Conservation (phyloP, 2,797 vertebrate species). For the Syncerus caffer region DNA sequence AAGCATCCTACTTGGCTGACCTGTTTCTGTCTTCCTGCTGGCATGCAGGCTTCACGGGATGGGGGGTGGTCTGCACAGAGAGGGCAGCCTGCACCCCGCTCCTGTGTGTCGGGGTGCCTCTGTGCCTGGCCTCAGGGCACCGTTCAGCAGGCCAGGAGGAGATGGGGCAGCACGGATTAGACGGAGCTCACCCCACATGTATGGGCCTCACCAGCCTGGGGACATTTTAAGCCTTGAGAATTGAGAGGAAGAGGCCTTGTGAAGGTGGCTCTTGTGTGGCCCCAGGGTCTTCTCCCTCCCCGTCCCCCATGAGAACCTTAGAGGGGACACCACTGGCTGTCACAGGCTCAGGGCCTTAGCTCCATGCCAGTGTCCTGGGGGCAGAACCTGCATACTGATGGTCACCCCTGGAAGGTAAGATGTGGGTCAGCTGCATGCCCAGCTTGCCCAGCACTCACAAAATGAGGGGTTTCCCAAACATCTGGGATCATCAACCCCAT, state of each 20-base stretch:
- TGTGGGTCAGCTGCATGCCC: rapidly evolving
- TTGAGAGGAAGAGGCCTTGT: neutral
- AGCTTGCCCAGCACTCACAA: neutral
- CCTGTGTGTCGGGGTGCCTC: neutral
- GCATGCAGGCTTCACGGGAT: rapidly evolving
- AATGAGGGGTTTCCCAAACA: rapidly evolving
- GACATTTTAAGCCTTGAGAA: neutral
- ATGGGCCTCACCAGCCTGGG: rapidly evolving
- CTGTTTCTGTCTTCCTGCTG: neutral
- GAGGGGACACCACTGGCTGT: neutral
- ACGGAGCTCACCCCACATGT: rapidly evolving
- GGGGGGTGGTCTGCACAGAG: neutral
- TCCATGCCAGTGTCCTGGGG: neutral
- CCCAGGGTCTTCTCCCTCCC: too few species aligned
- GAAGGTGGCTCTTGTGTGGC: rapidly evolving
- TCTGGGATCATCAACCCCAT: neutral
- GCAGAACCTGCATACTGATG: rapidly evolving
- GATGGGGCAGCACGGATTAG: rapidly evolving
- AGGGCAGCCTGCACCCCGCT: neutral
- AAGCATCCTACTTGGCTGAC: too few species aligned
- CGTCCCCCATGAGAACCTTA: neutral
- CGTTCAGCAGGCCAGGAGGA: too few species aligned
- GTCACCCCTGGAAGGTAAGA: rapidly evolving
- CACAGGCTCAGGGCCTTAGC: neutral
- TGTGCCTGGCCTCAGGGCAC: too few species aligned